phyloP scores from a whole-genome alignment of 2,888 invertebrate genomes.

The Athalia cordata region DNA sequence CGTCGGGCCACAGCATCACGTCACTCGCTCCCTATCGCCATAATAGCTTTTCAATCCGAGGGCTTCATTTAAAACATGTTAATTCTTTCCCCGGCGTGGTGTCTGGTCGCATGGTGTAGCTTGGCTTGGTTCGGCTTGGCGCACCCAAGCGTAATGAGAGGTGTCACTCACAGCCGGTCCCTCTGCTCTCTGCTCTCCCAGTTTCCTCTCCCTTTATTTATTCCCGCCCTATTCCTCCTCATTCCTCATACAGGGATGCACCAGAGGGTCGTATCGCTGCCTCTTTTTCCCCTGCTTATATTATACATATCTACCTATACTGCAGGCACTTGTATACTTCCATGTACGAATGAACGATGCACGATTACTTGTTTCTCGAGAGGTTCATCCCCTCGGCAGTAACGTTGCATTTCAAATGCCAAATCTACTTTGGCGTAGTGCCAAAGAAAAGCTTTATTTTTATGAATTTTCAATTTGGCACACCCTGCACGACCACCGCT shows the following conservation, averaged over 20 bases:
- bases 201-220: slow-evolving; percentile 2
- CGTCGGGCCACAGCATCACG: slow-evolving; percentile 36
- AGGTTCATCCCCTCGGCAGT: background rate
- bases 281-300: slow-evolving; percentile 13
- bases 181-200: slow-evolving; percentile 35
- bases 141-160: slow-evolving; percentile 43
- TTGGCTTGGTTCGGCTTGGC: slow-evolving; percentile 26
- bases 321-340: too few species aligned
- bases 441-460: slow-evolving; percentile 45
- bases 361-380: slow-evolving; percentile 29
- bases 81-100: slow-evolving; percentile 25
- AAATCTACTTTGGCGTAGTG: slow-evolving; percentile 38
- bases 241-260: slow-evolving; percentile 5
- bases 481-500: slow-evolving; percentile 7
- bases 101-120: slow-evolving; percentile 10
- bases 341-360: slow-evolving; percentile 27
- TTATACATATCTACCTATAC: too few species aligned
- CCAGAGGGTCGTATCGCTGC: slow-evolving; percentile 28
- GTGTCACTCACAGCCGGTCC: slow-evolving; percentile 44
- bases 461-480: slow-evolving; percentile 48
- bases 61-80: slow-evolving; percentile 45
- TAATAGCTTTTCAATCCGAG: slow-evolving; percentile 44
- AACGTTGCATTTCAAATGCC: slow-evolving; percentile 35
- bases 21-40: slow-evolving; percentile 36
- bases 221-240: slow-evolving; percentile 2